A percentile compares a stretch with the other conserved stretches of the same genome.
Conservation (phyloP, 2,113 vertebrate genomes). For the Callopanchax toddi region DNA sequence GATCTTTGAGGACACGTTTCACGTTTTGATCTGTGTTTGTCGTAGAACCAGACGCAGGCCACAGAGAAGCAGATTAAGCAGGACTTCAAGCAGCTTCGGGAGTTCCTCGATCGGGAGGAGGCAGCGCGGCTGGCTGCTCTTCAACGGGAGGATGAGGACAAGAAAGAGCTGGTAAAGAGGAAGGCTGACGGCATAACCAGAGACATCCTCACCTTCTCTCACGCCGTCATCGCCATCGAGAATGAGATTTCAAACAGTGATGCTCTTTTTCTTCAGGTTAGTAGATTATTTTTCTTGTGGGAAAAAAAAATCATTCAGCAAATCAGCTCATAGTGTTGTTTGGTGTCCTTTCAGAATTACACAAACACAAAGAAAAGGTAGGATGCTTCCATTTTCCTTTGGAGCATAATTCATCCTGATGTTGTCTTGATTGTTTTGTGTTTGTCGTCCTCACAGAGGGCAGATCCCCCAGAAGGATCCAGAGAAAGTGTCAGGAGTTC, state of each 20-base stretch:
- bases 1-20: too few species aligned
- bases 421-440: not conserved
- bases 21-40: slow-evolving; percentile 1
- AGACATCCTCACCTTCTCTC: slow-evolving; percentile 76
- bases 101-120: slow-evolving; percentile 76
- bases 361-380: slow-evolving; percentile 76
- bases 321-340: too few species aligned
- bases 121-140: slow-evolving; percentile 56
- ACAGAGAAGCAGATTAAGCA: slow-evolving; percentile 75
- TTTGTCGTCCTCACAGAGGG: slow-evolving; percentile 55
- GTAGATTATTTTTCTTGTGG: not conserved
- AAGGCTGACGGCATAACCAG: slow-evolving; percentile 73
- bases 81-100: slow-evolving; percentile 73
- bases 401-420: not conserved
- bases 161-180: slow-evolving; percentile 72
- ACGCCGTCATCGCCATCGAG: slow-evolving; percentile 75
- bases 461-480: slow-evolving; percentile 67
- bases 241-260: slow-evolving; percentile 72
- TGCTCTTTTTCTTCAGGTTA: slow-evolving; percentile 76
- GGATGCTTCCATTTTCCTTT: not conserved
- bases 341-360: slow-evolving; percentile 74
- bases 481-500: slow-evolving; percentile 62
- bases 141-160: slow-evolving; percentile 72
- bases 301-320: too few species aligned
- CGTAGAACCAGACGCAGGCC: slow-evolving; percentile 73